Evolutionary conservation across 2,797 vertebrate species (phyloP), one percentile per base, ranked within the genome.

Genomic region (Sebastes steindachneri): DNA sequence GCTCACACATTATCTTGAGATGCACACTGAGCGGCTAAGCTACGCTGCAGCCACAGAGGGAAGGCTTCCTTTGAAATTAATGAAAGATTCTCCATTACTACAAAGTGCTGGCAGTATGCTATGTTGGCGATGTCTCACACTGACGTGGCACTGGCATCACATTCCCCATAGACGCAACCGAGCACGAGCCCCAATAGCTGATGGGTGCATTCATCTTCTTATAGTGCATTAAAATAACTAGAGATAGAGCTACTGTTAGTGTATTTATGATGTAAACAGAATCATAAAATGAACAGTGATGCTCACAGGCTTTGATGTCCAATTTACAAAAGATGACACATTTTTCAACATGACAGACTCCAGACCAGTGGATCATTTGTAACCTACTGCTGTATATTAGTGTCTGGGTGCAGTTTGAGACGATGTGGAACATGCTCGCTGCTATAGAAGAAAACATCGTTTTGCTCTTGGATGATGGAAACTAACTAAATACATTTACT

Each of bases 41-140:
- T 69, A 68, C 80, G 68, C 73, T 29, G 14, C 57, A 85, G 79
- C 86, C 75, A 72, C 28, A 68, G 67, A 83, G 60, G 35, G 55
- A 74, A 71, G 59, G 35, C 57, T 72, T 76, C 63, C 41, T 89
- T 78, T 89, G 60, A 88, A 88, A 90, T 83, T 9, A 90, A 85
- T 86, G 72, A 84, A 88, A 81, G 62, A 74, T 7, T 64, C 79
- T 86, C 72, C 59, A 70, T 88, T 81, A 85, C 86, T 41, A 75
- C 60, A 68, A 67, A 83, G 76, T 55, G 73, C 67, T 63, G 53
- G 75, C 68, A 73, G 26, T 14, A 7, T 59, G 67, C 68, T 55
- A 28, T 57, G 57, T 37, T 82, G 83, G 79, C 80, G 84, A 41
- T 57, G 81, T 67, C 64, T 68, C 73, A 59, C 21, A 33, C 72